A percentile compares a stretch with the other conserved stretches of the same genome.
Conservation (phyloP, 1,140 invertebrate species). For the Sycophaga agraensis region DNA sequence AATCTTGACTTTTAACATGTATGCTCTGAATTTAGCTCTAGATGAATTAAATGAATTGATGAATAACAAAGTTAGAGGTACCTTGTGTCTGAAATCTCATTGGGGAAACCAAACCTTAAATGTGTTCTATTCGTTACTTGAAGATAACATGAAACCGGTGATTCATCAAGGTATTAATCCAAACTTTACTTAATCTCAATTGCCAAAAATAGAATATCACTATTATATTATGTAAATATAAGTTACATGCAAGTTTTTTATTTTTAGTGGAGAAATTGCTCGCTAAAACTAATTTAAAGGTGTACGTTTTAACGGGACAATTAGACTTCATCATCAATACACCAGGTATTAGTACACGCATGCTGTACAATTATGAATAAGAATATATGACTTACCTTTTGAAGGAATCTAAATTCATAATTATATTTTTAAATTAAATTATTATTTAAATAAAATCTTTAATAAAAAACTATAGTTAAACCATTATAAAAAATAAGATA, state of each 20-base stretch:
- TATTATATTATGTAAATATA: not conserved
- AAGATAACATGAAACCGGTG: constrained; percentile 86
- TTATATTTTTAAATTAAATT: no score
- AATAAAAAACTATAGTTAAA: no score
- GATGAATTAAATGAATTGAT: constrained; percentile 60
- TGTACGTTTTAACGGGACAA: constrained; percentile 71
- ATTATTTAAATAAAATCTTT: no score
- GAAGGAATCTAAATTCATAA: no score
- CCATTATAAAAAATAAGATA: no score
- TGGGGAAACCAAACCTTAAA: constrained; percentile 64
- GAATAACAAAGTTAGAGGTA: constrained; percentile 69
- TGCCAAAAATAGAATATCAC: not conserved
- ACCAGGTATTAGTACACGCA: constrained; percentile 52
- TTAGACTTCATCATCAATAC: constrained; percentile 74
- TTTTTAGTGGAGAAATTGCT: constrained; percentile 69
- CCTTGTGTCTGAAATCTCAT: constrained; percentile 60
- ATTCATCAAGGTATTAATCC: constrained; percentile 62
- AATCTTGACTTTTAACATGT: no score
- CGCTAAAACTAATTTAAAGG: constrained; percentile 67
- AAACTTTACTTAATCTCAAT: not conserved
- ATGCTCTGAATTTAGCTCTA: not conserved
- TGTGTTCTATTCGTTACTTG: constrained; percentile 67
- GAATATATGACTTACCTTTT: no score
- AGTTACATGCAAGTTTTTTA: not conserved
- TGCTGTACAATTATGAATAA: not conserved